Evolutionary conservation across 2,113 vertebrate species (phyloP), one percentile per base, ranked within the genome.

Genomic region (Elephas maximus): DNA sequence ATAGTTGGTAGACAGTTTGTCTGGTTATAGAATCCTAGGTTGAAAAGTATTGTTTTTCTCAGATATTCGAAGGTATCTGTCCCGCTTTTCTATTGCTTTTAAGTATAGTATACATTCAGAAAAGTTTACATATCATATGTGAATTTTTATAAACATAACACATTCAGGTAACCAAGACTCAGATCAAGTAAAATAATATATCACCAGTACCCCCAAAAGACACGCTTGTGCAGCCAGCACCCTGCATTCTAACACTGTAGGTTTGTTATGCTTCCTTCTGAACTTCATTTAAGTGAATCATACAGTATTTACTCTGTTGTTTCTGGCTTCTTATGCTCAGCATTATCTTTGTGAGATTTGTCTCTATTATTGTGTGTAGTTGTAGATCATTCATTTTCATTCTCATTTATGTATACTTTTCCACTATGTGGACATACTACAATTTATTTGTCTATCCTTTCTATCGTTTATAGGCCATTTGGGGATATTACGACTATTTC

Each of bases 151-250:
- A 73, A 86, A 37, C 15, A 45, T 60, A 95, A 69, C 15, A 57
- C 53, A 57, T 57, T 57, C 12, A 57, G 12, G 53, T 57, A 57
- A 57, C 53, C 53, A 45, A 95, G 21, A 74, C 8, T 26, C 60
- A 89, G 53, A 44, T 53, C 26, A 96, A 89, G 41, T n/a, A 84
- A 88, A 95, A 78, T 28, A 78, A 51, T 48, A 51, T 48, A 79
- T 18, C n/a, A 79, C 48, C 30, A 79, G 18, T 11, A 81, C n/a
- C 79, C 45, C 21, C 33, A 60, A 81, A 37, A 53, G 53, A 37
- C 51, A 57, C 79, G 60, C 33, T 24, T 5, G 10, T 37, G 45
- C 33, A 81, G 24, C 51, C 20, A n/a, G 10, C 51, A 60, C 60
- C 21, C 33, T 81, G 79, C 57, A 81, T 60, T 60, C 79, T 53